These are phyloP conservation scores for Acromyrmex charruanus DNA, from an alignment of 1,140 invertebrate species.

Conservation along the genomic window DNA sequence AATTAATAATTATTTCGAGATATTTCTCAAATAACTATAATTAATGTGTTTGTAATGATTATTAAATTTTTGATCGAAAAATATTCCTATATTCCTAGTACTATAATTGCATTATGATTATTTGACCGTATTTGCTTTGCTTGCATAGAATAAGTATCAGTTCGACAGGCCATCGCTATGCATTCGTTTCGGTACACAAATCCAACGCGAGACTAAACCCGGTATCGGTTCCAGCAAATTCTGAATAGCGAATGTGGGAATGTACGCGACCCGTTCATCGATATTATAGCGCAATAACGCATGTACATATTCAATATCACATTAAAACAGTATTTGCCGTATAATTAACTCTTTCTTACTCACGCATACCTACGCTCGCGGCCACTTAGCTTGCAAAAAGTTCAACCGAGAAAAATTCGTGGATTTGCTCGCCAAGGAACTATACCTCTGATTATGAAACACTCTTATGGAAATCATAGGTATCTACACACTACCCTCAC, in stretches of 20 bases:
- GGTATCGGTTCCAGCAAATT: slow-evolving; percentile 53
- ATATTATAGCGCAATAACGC: slow-evolving; percentile 53
- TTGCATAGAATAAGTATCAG: background rate
- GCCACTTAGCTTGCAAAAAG: slow-evolving; percentile 40
- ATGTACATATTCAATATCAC: slow-evolving; percentile 57
- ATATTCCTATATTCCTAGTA: background rate
- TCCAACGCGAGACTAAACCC: slow-evolving; percentile 41
- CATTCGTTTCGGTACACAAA: slow-evolving; percentile 43
- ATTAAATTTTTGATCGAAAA: background rate
- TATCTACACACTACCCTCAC: background rate
- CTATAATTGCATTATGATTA: background rate
- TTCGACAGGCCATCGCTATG: background rate
- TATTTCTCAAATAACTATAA: background rate
- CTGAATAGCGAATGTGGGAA: slow-evolving; percentile 59
- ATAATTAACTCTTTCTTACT: slow-evolving; percentile 51
- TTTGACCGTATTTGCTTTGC: slow-evolving; percentile 4
- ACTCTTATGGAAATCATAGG: slow-evolving; percentile 73
- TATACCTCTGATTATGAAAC: slow-evolving; percentile 49
- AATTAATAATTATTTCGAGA: background rate
- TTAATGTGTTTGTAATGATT: slow-evolving; percentile 3
- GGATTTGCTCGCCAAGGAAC: slow-evolving; percentile 13
- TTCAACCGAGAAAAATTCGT: slow-evolving; percentile 58
- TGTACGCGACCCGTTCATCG: slow-evolving; percentile 31
- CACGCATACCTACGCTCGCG: slow-evolving; percentile 6
- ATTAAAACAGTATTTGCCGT: slow-evolving; percentile 23